Percentiles rank a stretch among this genome's conserved stretches.
These are phyloP conservation scores for Sibirionetta formosa DNA, from an alignment of 2,797 vertebrate species.

Conservation along the genomic window DNA sequence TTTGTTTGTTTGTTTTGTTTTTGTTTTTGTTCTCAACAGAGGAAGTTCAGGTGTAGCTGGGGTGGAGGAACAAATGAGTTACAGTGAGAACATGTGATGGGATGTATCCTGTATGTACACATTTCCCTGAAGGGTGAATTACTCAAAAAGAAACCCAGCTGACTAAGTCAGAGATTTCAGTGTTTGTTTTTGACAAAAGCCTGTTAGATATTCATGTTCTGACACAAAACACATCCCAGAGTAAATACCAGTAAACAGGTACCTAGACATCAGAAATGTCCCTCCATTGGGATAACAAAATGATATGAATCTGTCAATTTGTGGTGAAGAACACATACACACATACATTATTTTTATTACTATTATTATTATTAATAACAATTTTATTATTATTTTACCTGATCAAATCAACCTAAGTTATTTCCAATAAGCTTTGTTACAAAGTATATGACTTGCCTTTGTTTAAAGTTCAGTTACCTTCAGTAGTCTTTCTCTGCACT, in stretches of 20 bases:
- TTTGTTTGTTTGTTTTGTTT: no score
- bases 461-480: neutral
- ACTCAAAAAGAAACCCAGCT: neutral
- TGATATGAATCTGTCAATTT: neutral
- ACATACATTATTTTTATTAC: no score
- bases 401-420: neutral
- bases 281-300: neutral
- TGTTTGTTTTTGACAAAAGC: neutral
- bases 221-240: neutral
- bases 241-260: neutral
- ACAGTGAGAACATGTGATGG: neutral
- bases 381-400: neutral
- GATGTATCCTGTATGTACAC: fast-evolving
- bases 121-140: neutral
- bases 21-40: neutral
- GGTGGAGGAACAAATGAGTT: neutral
- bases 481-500: neutral
- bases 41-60: neutral
- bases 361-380: no score
- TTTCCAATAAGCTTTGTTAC: neutral
- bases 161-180: neutral
- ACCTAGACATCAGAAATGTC: neutral
- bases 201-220: neutral
- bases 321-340: neutral
- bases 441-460: neutral